These are phyloP conservation scores for Hyalella azteca DNA, from an alignment of 2,888 invertebrate species.

Conservation along the genomic window DNA sequence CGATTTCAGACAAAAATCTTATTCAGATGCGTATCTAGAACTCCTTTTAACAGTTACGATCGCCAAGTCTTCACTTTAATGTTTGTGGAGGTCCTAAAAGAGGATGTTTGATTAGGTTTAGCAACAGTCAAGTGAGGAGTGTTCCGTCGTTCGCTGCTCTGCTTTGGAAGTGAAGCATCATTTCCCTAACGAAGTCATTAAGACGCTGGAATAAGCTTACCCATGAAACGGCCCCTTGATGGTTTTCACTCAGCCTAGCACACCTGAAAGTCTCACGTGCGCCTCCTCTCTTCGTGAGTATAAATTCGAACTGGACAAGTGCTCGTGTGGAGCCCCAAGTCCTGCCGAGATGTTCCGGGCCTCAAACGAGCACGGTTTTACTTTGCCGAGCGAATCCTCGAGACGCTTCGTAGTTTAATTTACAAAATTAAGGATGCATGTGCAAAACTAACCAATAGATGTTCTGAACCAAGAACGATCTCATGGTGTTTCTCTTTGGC, in stretches of 20 bases:
- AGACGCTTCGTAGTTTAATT: not conserved
- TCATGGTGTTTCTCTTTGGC: not conserved
- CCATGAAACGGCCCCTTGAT: constrained; percentile 18
- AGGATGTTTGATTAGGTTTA: constrained; percentile 22
- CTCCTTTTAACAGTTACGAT: not conserved
- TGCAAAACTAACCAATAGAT: not conserved
- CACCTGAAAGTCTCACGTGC: constrained; percentile 27
- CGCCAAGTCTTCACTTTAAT: not conserved
- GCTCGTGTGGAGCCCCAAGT: not conserved
- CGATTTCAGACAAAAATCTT: constrained; percentile 25
- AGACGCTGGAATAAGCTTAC: constrained; percentile 2
- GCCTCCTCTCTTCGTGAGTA: constrained; percentile 16
- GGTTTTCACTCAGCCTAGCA: constrained; percentile 2
- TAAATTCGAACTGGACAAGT: constrained; percentile 22
- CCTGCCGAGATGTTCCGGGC: not conserved
- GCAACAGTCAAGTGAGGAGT: not conserved
- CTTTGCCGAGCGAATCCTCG: not conserved
- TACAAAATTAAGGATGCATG: not conserved
- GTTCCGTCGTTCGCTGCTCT: not conserved
- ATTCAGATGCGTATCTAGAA: not conserved
- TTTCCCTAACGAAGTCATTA: constrained; percentile 37
- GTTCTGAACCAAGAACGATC: not conserved
- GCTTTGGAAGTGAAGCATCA: constrained; percentile 8
- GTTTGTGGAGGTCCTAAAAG: not conserved
- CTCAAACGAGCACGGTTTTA: constrained; percentile 18